These are phyloP conservation scores for Muscicapa adusta DNA, from an alignment of 2,113 vertebrate species.

Conservation along the genomic window DNA sequence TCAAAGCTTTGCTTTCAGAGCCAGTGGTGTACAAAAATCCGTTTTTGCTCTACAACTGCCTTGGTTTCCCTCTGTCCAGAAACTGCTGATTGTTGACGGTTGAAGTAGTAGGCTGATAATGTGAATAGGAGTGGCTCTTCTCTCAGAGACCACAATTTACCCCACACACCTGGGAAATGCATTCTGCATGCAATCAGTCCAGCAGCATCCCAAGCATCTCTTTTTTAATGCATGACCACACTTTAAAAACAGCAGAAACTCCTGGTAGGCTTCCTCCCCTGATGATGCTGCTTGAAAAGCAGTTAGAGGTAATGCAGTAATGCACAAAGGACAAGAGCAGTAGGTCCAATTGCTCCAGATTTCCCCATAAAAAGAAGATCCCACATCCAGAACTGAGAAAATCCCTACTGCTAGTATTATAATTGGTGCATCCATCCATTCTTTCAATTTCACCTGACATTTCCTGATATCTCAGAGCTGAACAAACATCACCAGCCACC, in stretches of 20 bases:
- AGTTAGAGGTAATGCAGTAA: not conserved
- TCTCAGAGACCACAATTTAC: not conserved
- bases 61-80: not conserved
- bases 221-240: not conserved
- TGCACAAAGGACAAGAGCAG: not conserved
- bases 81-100: not conserved
- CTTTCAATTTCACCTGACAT: not conserved
- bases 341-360: not conserved
- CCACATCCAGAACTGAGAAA: not conserved
- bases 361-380: not conserved
- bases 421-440: not conserved
- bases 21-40: not conserved
- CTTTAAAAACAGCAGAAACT: not conserved
- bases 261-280: not conserved
- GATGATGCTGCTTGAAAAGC: not conserved
- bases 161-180: not conserved
- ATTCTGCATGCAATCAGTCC: not conserved
- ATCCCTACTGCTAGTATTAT: not conserved
- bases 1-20: not conserved
- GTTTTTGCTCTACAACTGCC: not conserved
- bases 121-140: not conserved
- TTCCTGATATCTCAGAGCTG: not conserved
- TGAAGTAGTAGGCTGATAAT: not conserved
- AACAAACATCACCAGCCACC: not conserved
- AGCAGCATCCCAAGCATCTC: not conserved